phyloP scores from a whole-genome alignment of 2,113 vertebrate species.

The Platichthys flesus region DNA sequence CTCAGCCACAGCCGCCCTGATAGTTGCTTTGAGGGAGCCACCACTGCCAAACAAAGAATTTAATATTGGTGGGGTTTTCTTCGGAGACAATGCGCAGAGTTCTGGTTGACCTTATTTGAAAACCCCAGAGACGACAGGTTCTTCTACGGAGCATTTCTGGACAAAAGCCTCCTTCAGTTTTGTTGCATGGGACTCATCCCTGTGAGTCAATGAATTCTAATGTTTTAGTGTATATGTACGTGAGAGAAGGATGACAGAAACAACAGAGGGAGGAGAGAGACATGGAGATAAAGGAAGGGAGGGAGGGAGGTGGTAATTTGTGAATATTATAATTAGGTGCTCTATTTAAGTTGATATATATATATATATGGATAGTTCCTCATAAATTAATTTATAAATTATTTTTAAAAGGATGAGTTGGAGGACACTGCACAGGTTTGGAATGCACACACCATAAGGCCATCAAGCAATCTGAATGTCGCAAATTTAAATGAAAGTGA shows the following conservation, averaged over 20 bases:
- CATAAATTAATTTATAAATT: too few species aligned
- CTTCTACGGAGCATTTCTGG: slow-evolving; percentile 44
- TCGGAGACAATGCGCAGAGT: slow-evolving; percentile 37
- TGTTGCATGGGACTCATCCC: slow-evolving; percentile 49
- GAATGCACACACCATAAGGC: slow-evolving; percentile 31
- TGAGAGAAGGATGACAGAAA: too few species aligned
- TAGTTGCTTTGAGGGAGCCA: too few species aligned
- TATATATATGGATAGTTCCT: too few species aligned
- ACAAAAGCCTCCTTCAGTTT: slow-evolving; percentile 49
- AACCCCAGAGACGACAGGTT: slow-evolving; percentile 41
- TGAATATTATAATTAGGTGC: too few species aligned
- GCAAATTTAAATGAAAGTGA: background rate
- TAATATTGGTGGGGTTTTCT: slow-evolving; percentile 40
- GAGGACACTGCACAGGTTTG: slow-evolving; percentile 43
- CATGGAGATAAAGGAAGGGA: background rate
- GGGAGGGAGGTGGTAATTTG: too few species aligned
- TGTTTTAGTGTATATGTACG: background rate
- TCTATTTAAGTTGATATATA: too few species aligned
- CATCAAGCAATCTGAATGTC: slow-evolving; percentile 5
- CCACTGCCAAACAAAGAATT: too few species aligned
- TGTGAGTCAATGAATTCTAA: slow-evolving; percentile 31
- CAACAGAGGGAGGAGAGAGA: background rate
- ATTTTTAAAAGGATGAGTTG: background rate
- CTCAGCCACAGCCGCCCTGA: too few species aligned
- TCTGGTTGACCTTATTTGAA: slow-evolving; percentile 43